Conservation (phyloP, 1,140 invertebrate genomes). For the Lepidostoma basale region DNA sequence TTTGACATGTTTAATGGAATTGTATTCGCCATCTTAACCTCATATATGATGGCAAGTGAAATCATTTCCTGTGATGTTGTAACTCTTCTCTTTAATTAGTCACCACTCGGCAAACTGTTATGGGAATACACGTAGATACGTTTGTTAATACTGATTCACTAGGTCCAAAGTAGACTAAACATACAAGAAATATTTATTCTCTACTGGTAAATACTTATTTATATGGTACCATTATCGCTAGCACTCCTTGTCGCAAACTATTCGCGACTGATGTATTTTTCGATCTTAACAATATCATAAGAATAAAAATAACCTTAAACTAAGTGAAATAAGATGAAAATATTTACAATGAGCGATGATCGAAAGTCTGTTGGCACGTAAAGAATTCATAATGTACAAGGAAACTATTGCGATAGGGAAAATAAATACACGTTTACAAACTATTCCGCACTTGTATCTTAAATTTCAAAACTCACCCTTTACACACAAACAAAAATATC, state of each 20-base stretch:
- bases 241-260: conserved; percentile 9
- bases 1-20: no score
- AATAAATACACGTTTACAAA: conserved; percentile 42
- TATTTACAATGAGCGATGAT: conserved; percentile 44
- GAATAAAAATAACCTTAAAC: conserved; percentile 9
- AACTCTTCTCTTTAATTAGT: neutral
- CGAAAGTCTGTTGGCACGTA: conserved; percentile 42
- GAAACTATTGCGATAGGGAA: conserved; percentile 34
- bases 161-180: conserved; percentile 37
- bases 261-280: neutral
- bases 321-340: conserved; percentile 23
- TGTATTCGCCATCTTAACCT: no score
- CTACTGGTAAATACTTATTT: conserved; percentile 45
- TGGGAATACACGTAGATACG: neutral
- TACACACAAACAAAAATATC: no score
- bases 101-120: neutral
- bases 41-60: no score
- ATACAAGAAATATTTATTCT: conserved; percentile 34
- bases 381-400: conserved; percentile 47
- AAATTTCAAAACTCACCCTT: no score
- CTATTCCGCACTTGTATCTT: no score
- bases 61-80: no score
- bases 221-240: conserved; percentile 40
- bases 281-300: conserved; percentile 26
- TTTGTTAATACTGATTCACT: conserved; percentile 41